Conservation (phyloP, 2,113 vertebrate genomes). For the Sardina pilchardus region DNA sequence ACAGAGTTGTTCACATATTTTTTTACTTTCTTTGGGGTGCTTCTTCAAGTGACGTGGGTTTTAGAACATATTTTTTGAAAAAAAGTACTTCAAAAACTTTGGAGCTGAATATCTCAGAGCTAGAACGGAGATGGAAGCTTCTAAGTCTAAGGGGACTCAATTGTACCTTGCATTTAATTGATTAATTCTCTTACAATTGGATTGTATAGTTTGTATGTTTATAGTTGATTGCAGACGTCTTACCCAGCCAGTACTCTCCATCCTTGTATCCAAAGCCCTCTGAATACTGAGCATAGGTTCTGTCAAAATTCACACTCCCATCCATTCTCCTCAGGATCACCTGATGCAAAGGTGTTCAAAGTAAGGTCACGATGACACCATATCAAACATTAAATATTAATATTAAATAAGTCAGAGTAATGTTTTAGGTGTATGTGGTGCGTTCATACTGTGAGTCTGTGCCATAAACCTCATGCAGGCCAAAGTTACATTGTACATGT, state of each 20-base stretch:
- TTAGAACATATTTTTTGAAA: too few species aligned
- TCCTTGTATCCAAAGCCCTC: background rate
- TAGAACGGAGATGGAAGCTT: too few species aligned
- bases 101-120: background rate
- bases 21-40: background rate
- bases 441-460: background rate
- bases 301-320: background rate
- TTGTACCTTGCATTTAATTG: too few species aligned
- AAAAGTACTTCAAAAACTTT: background rate
- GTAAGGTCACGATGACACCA: too few species aligned
- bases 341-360: background rate
- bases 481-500: background rate
- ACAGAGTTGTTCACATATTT: too few species aligned
- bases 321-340: background rate
- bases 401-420: too few species aligned
- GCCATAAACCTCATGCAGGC: background rate
- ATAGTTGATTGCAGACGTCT: background rate
- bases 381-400: too few species aligned
- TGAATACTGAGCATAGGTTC: background rate
- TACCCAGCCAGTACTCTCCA: background rate
- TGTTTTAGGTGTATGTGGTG: background rate
- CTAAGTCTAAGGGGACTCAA: too few species aligned
- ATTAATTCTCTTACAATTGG: too few species aligned
- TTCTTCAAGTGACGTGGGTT: too few species aligned
- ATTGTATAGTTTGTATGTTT: background rate